phyloP scores from a whole-genome alignment of 1,140 invertebrate genomes.

The Gonioctena quinquepunctata region DNA sequence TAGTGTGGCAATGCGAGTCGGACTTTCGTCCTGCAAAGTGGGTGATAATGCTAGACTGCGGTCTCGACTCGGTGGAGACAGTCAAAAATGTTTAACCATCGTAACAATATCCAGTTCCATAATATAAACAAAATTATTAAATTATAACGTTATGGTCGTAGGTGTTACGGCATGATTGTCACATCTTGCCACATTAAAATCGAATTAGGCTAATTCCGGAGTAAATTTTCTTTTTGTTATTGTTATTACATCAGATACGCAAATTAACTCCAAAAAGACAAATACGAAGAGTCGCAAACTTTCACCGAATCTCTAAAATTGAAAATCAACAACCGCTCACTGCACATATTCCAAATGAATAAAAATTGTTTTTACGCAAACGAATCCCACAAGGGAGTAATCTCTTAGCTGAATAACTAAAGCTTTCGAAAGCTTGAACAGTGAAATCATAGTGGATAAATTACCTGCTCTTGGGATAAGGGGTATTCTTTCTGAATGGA shows the following conservation, averaged over 20 bases:
- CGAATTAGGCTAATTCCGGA: conserved; percentile 16
- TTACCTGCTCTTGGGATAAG: too few relatives aligned
- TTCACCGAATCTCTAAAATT: background rate
- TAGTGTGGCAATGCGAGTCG: background rate
- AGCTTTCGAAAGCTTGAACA: too few relatives aligned
- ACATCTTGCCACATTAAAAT: conserved; percentile 20
- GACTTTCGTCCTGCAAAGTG: background rate
- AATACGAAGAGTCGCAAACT: background rate
- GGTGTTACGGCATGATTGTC: conserved; percentile 22
- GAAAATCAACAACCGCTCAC: too few relatives aligned
- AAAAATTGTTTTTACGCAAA: background rate
- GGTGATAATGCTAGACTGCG: background rate
- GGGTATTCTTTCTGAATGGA: too few relatives aligned
- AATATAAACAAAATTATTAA: conserved; percentile 21
- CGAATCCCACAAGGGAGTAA: too few relatives aligned
- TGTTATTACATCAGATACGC: conserved; percentile 22
- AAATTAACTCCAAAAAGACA: conserved; percentile 14
- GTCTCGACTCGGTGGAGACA: conserved; percentile 4
- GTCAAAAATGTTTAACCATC: background rate
- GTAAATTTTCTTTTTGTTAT: conserved; percentile 21
- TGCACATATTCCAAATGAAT: background rate
- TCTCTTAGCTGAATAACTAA: too few relatives aligned
- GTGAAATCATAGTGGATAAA: too few relatives aligned
- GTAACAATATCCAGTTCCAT: conserved; percentile 9
- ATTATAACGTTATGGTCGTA: conserved; percentile 22